Percentiles rank a stretch among this genome's conserved stretches.
phyloP scores from a whole-genome alignment of 2,888 invertebrate species.

The Acanthopleura granulata region DNA sequence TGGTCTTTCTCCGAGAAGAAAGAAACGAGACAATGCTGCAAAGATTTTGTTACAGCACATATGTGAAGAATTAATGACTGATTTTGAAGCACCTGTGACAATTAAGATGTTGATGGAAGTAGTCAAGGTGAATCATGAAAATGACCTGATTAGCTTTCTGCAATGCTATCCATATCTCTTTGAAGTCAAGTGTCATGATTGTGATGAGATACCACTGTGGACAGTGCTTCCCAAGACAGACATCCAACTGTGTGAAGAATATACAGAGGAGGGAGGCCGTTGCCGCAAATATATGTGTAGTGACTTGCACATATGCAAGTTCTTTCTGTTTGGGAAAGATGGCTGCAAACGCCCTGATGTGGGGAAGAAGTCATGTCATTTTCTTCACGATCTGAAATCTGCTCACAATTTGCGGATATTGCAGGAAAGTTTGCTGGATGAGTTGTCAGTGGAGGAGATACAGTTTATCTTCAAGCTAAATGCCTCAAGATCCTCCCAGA shows the following conservation, averaged over 20 bases:
- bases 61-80: too few species aligned
- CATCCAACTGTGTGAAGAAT: not conserved
- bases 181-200: not conserved
- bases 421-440: not conserved
- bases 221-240: too few species aligned
- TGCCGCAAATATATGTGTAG: conserved; percentile 26
- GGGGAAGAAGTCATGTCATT: conserved; percentile 32
- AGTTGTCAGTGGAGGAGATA: not conserved
- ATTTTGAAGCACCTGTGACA: too few species aligned
- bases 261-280: not conserved
- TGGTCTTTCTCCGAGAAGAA: too few species aligned
- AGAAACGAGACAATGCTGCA: too few species aligned
- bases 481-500: not conserved
- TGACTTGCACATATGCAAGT: conserved; percentile 32
- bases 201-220: too few species aligned
- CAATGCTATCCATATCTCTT: not conserved
- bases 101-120: not conserved
- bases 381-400: conserved; percentile 33
- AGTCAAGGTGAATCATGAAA: not conserved
- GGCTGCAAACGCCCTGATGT: conserved; percentile 37
- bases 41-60: too few species aligned
- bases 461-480: not conserved
- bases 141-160: not conserved
- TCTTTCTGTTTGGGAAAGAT: conserved; percentile 31
- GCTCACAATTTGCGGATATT: not conserved